phyloP scores from a whole-genome alignment of 2,797 vertebrate species.

The Enteromius argenteus region DNA sequence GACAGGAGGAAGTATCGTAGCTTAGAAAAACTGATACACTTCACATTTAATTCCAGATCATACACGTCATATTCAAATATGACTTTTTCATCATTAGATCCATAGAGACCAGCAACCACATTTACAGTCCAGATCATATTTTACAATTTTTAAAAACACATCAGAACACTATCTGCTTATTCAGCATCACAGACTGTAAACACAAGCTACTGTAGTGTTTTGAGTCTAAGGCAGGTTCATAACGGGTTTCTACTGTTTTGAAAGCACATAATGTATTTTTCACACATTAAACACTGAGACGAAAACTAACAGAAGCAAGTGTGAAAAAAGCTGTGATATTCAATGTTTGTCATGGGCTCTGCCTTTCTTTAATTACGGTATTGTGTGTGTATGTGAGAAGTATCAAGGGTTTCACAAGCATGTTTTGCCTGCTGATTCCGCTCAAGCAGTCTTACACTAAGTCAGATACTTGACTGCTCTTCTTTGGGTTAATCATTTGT shows the following conservation, averaged over 20 bases:
- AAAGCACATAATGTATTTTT: neutral
- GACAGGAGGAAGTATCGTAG: neutral
- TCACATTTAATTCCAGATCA: neutral
- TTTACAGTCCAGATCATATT: too few species aligned
- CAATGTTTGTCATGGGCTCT: neutral
- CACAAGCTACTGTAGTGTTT: neutral
- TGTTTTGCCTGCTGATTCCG: neutral
- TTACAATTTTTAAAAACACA: neutral
- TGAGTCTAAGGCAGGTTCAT: neutral
- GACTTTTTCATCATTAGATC: neutral
- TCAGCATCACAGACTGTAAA: neutral
- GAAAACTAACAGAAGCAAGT: neutral
- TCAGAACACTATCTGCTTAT: neutral
- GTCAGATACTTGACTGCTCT: neutral
- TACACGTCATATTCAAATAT: neutral
- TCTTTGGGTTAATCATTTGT: neutral
- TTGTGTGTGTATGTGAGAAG: neutral
- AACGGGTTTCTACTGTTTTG: neutral
- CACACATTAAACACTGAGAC: neutral
- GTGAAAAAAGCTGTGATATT: constrained; percentile 16
- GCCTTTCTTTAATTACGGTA: neutral
- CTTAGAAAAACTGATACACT: neutral
- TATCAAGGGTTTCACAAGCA: neutral
- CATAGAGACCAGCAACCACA: neutral
- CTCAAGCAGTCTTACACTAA: neutral